Base-by-base conservation (phyloP, 2,888 invertebrate species). In the Pterobdella sp. region DNA sequence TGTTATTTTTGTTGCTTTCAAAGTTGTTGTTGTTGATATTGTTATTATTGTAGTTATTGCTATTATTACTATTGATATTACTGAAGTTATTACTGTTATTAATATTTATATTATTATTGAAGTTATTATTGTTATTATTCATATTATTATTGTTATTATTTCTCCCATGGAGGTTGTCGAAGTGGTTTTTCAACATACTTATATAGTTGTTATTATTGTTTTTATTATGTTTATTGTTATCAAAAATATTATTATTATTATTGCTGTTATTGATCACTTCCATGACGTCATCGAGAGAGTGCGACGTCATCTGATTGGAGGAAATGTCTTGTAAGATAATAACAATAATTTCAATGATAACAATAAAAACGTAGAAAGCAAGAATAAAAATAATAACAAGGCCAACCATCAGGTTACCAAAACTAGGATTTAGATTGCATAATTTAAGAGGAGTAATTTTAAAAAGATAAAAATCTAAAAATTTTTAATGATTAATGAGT, bases 231-330 rank as follows among this genome's bases (percentile, higher is more conserved):
- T 56, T n/a, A 26, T 56, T 56, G 4, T 4, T 18, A 26, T 56
- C 26, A 42, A 14, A 18, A 14, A 7, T 42, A 42, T 42, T 42
- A 18, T 42, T 18, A 18, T 18, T 42, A 42, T 42, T 7, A 26
- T 56, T 56, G 26, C n/a, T 56, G 26, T 56, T 4, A 26, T 56
- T 56, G 60, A 56, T 56, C n/a, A 56, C 60, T 56, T 56, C 60
- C 3, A 56, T 4, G 26, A 56, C n/a, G 60, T 56, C 60, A 56
- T 56, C 60, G 7, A 56, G 60, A 22, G 60, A 56, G 60, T 56
- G 60, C 10, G 10, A 56, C 60, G 26, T 22, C n/a, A 42, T 18
- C 10, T 18, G 10, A 18, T 42, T 42, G 42, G 10, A 14, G 10
- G 7, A 18, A 14, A 14, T 7, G 10, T 42, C 42, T 18, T 42